These are phyloP conservation scores for Hydrozoanthus tunicans DNA, from an alignment of 64 coral and sea anemone species.

Conservation along the genomic window DNA sequence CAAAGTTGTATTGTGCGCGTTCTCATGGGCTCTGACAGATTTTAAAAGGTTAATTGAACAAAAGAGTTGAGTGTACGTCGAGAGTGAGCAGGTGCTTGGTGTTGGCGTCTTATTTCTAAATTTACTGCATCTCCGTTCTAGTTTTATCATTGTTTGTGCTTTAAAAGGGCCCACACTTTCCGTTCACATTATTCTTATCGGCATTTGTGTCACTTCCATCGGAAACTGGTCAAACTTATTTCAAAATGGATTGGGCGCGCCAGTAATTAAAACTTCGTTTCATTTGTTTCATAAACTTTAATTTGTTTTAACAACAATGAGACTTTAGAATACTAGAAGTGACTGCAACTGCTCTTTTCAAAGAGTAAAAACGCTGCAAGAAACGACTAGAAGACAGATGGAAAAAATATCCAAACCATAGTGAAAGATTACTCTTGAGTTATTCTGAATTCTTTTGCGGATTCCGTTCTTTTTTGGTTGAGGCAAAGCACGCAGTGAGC, in stretches of 20 bases:
- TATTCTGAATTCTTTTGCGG: no score
- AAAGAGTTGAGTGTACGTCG: not conserved
- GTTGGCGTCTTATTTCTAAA: conserved; percentile 18
- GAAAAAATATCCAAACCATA: no score
- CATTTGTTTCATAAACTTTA: not conserved
- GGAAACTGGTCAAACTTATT: conserved; percentile 17
- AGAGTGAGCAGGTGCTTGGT: conserved; percentile 4
- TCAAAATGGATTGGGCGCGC: not conserved
- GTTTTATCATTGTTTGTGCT: conserved; percentile 50
- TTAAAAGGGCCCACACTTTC: conserved; percentile 35
- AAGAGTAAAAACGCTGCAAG: no score
- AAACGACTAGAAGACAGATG: no score
- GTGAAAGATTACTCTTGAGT: no score
- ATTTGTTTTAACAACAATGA: not conserved
- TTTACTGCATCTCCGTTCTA: not conserved
- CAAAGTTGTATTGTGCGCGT: not conserved
- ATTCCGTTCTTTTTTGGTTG: no score
- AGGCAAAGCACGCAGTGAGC: no score
- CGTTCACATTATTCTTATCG: conserved; percentile 40
- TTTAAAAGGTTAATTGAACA: conserved; percentile 39
- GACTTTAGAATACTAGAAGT: not conserved
- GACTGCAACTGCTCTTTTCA: not conserved
- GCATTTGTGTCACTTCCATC: conserved; percentile 30
- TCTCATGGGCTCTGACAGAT: not conserved
- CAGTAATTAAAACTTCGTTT: conserved; percentile 41